Percentiles rank a stretch among this genome's conserved stretches.
phyloP scores from a whole-genome alignment of 2,888 invertebrate genomes.

The Drosophila neotestacea region DNA sequence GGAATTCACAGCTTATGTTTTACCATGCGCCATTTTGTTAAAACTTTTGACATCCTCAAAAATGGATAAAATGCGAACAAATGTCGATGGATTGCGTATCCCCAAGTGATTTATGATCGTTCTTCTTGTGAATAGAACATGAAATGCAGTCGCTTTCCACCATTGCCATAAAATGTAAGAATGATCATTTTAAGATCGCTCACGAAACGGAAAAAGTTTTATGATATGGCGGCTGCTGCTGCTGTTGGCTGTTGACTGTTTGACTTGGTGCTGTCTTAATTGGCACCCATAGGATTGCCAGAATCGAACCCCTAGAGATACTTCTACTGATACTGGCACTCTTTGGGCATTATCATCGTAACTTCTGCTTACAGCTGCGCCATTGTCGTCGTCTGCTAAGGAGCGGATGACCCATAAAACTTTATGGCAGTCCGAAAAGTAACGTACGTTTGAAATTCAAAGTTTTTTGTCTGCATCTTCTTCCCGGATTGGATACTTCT shows the following conservation, averaged over 20 bases:
- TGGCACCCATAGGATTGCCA: conserved; percentile 68
- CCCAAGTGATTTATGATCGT: conserved; percentile 67
- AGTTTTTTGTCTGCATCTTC: conserved; percentile 48
- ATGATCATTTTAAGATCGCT: conserved; percentile 74
- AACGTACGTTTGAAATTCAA: conserved; percentile 68
- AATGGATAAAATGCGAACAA: conserved; percentile 62
- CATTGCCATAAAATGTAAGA: conserved; percentile 62
- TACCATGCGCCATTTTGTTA: conserved; percentile 62
- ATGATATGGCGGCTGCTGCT: conserved; percentile 54
- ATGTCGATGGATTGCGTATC: conserved; percentile 29
- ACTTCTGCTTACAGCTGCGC: conserved; percentile 77
- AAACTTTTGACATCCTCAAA: conserved; percentile 67
- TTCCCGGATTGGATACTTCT: conserved; percentile 4
- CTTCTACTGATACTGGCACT: conserved; percentile 21
- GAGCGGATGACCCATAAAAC: conserved; percentile 62
- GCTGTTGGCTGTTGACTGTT: conserved; percentile 22
- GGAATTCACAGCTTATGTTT: conserved; percentile 71
- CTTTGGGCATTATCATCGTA: conserved; percentile 47
- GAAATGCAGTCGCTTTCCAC: conserved; percentile 43
- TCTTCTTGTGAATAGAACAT: conserved; percentile 61
- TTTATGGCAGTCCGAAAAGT: conserved; percentile 71
- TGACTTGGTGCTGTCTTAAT: conserved; percentile 64
- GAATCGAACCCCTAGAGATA: conserved; percentile 63
- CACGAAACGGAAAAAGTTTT: conserved; percentile 75
- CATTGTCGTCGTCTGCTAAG: conserved; percentile 64